Conservation (phyloP, 2,888 invertebrate genomes). For the Lampropteryx suffumata region DNA sequence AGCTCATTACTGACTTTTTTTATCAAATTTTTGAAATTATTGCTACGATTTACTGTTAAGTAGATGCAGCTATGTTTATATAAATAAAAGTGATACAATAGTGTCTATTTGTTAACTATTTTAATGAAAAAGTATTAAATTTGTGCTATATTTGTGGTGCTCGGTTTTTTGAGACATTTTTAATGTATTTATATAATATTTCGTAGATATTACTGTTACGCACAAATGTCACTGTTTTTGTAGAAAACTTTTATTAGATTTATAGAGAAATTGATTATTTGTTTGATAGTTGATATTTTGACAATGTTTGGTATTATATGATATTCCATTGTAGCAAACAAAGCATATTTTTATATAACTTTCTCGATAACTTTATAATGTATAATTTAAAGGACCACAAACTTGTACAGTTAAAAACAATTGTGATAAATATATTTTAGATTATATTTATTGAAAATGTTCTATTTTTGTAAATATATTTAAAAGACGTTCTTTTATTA, state of each 20-base stretch:
- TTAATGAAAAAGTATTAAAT: constrained; percentile 41
- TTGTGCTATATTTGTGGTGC: constrained; percentile 47
- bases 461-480: constrained; percentile 45
- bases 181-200: constrained; percentile 12
- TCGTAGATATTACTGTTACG: constrained; percentile 9
- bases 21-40: background rate
- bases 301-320: constrained; percentile 16
- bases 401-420: constrained; percentile 52
- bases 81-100: constrained; percentile 21
- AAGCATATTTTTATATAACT: constrained; percentile 23
- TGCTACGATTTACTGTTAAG: background rate
- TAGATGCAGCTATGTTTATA: constrained; percentile 17
- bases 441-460: constrained; percentile 37
- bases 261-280: background rate
- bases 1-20: background rate
- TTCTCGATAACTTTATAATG: constrained; percentile 12
- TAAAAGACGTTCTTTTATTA: constrained; percentile 2
- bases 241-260: background rate
- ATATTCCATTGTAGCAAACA: constrained; percentile 19
- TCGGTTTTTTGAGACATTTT: constrained; percentile 45
- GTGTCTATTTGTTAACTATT: constrained; percentile 12
- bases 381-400: constrained; percentile 58
- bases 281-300: background rate
- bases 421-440: constrained; percentile 77
- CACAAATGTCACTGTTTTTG: constrained; percentile 1